These are phyloP conservation scores for Chiridota heheva DNA, from an alignment of 35 echinoderm and acorn worm species.

Conservation along the genomic window DNA sequence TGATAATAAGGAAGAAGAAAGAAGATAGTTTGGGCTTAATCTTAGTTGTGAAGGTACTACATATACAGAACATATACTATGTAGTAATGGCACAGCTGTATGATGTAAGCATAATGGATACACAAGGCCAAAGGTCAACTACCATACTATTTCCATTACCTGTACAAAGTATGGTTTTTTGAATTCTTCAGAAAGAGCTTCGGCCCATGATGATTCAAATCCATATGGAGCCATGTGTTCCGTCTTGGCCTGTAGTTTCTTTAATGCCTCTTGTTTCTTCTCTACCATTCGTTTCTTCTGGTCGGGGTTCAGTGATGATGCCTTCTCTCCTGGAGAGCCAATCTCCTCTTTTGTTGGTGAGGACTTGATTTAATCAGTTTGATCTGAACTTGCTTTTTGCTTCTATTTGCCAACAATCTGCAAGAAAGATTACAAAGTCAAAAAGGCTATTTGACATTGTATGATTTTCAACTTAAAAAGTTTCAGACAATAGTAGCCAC, in stretches of 20 bases:
- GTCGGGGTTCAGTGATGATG: slow-evolving; percentile 69
- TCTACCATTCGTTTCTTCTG: slow-evolving; percentile 72
- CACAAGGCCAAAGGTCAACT: neutral
- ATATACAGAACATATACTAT: neutral
- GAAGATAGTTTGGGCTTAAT: neutral
- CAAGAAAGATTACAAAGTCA: no score
- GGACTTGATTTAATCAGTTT: no score
- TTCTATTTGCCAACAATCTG: no score
- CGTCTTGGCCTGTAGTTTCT: slow-evolving; percentile 46
- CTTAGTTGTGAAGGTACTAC: neutral
- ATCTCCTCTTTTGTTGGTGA: no score
- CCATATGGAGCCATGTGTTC: neutral
- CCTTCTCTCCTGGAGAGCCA: no score
- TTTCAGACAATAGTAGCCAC: no score
- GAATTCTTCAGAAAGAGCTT: slow-evolving; percentile 70
- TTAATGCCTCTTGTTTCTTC: slow-evolving; percentile 65
- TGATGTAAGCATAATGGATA: neutral
- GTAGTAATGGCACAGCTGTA: neutral
- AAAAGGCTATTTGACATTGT: no score
- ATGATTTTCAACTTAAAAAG: no score
- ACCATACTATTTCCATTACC: slow-evolving; percentile 46
- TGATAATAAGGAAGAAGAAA: no score
- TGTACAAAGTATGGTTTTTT: slow-evolving; percentile 83
- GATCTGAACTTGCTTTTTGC: no score
- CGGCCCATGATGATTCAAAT: slow-evolving; percentile 71